These are phyloP conservation scores for Thecophora atra DNA, from an alignment of 2,888 invertebrate species.

Conservation along the genomic window DNA sequence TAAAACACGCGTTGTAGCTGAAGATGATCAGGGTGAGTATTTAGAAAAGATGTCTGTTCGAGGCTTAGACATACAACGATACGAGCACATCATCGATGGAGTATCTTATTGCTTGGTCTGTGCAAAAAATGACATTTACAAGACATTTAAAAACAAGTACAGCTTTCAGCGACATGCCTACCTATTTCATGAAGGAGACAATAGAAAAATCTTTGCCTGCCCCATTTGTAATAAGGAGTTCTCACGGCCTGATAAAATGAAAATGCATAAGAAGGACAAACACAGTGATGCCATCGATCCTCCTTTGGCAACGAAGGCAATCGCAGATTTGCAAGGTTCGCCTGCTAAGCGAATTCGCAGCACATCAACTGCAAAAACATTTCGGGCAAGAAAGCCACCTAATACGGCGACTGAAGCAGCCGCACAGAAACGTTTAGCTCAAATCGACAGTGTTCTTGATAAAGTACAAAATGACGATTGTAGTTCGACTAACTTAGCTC, in stretches of 20 bases:
- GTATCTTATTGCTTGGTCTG: conserved; percentile 62
- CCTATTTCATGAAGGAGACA: conserved; percentile 62
- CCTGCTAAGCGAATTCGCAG: conserved; percentile 49
- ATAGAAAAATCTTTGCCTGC: conserved; percentile 63
- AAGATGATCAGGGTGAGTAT: conserved; percentile 63
- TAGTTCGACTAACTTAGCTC: conserved; percentile 41
- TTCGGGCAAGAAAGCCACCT: conserved; percentile 54
- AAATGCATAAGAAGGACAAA: conserved; percentile 64
- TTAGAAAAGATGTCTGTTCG: conserved; percentile 64
- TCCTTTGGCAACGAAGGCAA: conserved; percentile 26
- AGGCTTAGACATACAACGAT: conserved; percentile 63
- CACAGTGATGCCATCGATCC: conserved; percentile 58
- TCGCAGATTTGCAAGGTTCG: conserved; percentile 39
- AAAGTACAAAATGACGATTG: conserved; percentile 58
- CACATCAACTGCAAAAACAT: conserved; percentile 42
- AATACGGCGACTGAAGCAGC: conserved; percentile 47
- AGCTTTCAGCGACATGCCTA: conserved; percentile 64
- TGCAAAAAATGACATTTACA: conserved; percentile 63
- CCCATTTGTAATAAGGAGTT: conserved; percentile 64
- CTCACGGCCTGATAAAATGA: conserved; percentile 63
- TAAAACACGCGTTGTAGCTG: conserved; percentile 59
- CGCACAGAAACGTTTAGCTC: conserved; percentile 57
- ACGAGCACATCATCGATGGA: conserved; percentile 63
- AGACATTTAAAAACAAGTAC: conserved; percentile 64
- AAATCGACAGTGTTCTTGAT: conserved; percentile 60